A percentile compares a stretch with the other conserved stretches of the same genome.
Conservation (phyloP, 2,888 invertebrate species). For the Hermaeophaga mercurialis region DNA sequence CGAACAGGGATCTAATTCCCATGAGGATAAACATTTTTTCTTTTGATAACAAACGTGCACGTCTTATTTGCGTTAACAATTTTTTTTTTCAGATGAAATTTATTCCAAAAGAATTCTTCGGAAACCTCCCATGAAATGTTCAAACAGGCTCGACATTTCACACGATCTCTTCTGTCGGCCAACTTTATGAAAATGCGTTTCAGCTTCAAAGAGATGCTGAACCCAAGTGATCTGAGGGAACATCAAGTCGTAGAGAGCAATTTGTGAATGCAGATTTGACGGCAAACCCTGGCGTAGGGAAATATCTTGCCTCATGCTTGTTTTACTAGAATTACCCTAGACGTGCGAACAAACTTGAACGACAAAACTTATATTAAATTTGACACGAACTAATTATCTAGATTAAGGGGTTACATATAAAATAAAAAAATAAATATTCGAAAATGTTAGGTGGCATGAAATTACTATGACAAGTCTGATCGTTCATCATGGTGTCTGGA, state of each 20-base stretch:
- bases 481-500: no score
- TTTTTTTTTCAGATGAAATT: conserved; percentile 1
- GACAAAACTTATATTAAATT: no score
- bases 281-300: not conserved
- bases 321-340: no score
- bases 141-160: conserved; percentile 40
- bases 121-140: conserved; percentile 15
- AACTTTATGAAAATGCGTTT: conserved; percentile 55
- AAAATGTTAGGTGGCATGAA: no score
- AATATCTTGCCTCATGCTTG: no score
- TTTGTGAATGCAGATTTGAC: conserved; percentile 55
- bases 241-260: conserved; percentile 51
- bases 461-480: no score
- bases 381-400: no score
- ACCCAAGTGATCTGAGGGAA: conserved; percentile 49
- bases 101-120: conserved; percentile 15
- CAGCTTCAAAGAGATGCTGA: conserved; percentile 53
- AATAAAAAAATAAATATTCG: no score
- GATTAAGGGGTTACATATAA: no score
- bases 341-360: no score
- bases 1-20: not conserved
- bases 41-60: not conserved
- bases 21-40: not conserved
- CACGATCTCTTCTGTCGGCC: conserved; percentile 41
- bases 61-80: conserved; percentile 12